Percentiles rank a stretch among this genome's conserved stretches.
These are phyloP conservation scores for Andrena bicolor DNA, from an alignment of 2,888 invertebrate genomes.

Conservation along the genomic window DNA sequence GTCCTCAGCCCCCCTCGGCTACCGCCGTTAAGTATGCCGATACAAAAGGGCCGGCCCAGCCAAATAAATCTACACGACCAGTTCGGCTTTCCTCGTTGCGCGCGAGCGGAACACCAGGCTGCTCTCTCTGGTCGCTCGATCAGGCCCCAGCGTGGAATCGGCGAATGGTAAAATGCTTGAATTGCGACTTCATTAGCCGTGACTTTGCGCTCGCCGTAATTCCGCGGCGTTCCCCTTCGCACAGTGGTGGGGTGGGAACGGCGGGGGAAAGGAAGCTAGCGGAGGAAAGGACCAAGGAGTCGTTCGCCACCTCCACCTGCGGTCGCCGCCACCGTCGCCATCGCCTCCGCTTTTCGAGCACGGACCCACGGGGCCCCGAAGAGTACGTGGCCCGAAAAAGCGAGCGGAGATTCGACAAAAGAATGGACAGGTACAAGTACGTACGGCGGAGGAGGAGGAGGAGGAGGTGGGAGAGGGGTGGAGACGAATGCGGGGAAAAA, in stretches of 20 bases:
- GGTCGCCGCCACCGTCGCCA: slow-evolving; percentile 29
- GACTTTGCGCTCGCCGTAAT: slow-evolving; percentile 78
- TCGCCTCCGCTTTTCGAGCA: slow-evolving; percentile 28
- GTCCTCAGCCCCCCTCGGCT: slow-evolving; percentile 1
- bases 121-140: slow-evolving; percentile 26
- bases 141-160: slow-evolving; percentile 63
- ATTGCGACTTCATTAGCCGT: slow-evolving; percentile 80
- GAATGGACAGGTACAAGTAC: slow-evolving; percentile 73
- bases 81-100: slow-evolving; percentile 25
- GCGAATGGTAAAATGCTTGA: slow-evolving; percentile 75
- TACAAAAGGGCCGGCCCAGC: slow-evolving; percentile 50
- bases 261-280: background rate
- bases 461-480: background rate
- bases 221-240: slow-evolving; percentile 63
- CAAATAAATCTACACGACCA: slow-evolving; percentile 55
- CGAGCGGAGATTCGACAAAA: slow-evolving; percentile 75
- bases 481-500: slow-evolving; percentile 36
- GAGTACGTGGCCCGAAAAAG: slow-evolving; percentile 65
- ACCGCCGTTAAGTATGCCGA: slow-evolving; percentile 51
- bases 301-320: slow-evolving; percentile 38
- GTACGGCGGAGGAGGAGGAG: slow-evolving; percentile 40
- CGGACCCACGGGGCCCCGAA: background rate
- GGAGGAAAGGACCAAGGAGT: slow-evolving; percentile 57
- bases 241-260: slow-evolving; percentile 1
- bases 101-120: slow-evolving; percentile 18